Percentiles rank a stretch among this genome's conserved stretches.
Conservation (phyloP, 2,113 vertebrate species). For the Callaeas wilsoni region DNA sequence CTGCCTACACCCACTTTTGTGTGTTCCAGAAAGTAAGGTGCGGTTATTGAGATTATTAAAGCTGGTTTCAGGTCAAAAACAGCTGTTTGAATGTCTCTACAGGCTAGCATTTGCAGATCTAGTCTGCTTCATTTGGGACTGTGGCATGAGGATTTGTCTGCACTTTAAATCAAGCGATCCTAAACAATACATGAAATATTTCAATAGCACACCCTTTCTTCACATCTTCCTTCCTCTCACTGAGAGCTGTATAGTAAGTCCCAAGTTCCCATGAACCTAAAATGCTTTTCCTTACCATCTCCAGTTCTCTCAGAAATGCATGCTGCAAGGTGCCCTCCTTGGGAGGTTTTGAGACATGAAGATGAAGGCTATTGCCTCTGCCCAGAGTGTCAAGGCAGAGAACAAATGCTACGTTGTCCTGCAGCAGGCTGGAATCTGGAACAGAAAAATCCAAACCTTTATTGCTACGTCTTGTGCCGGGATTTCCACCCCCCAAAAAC, state of each 20-base stretch:
- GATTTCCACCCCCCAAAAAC: not conserved
- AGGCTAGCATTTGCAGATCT: not conserved
- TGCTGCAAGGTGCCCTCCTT: slow-evolving; percentile 91
- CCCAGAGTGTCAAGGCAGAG: slow-evolving; percentile 95
- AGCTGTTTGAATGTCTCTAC: not conserved
- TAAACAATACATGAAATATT: not conserved
- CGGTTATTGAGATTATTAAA: not conserved
- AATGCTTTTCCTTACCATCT: slow-evolving; percentile 72
- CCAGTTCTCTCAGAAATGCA: slow-evolving; percentile 87
- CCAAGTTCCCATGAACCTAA: not conserved
- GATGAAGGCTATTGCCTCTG: slow-evolving; percentile 81
- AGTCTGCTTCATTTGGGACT: not conserved
- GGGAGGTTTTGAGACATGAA: slow-evolving; percentile 96
- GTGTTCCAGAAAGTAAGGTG: not conserved
- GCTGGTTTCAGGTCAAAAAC: not conserved
- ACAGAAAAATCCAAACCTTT: not conserved
- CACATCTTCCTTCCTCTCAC: not conserved
- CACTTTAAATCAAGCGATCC: not conserved
- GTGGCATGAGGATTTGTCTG: not conserved
- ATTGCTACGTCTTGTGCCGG: not conserved
- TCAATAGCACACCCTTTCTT: not conserved
- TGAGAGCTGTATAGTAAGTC: not conserved
- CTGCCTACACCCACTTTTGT: not conserved
- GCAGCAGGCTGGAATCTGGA: slow-evolving; percentile 94
- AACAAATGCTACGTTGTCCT: slow-evolving; percentile 97